Evolutionary conservation across 1,140 invertebrate species (phyloP).

Genomic region (Lasioglossum baleicum): DNA sequence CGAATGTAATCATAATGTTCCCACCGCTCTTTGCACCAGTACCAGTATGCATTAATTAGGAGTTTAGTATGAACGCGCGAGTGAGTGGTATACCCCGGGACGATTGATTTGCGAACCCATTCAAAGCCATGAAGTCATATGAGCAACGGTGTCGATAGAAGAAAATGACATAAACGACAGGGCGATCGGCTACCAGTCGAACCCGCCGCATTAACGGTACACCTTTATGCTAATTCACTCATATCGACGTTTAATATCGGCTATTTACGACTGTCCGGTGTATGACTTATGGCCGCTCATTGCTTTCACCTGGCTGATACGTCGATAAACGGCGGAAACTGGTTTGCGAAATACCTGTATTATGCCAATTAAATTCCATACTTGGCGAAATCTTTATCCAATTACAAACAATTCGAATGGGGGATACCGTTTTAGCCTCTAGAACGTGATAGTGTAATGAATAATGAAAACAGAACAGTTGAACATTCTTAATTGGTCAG

Average conservation of each 20-base stretch:
- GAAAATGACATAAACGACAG: conserved; percentile 73
- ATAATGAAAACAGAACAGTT: background rate
- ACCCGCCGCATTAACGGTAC: conserved; percentile 56
- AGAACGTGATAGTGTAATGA: background rate
- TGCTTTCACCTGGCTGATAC: conserved; percentile 72
- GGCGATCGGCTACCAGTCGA: conserved; percentile 48
- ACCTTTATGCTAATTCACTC: conserved; percentile 75
- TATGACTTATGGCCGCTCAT: conserved; percentile 75
- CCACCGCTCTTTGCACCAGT: background rate
- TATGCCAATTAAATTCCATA: conserved; percentile 5
- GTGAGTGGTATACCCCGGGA: conserved; percentile 36
- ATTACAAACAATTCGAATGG: background rate
- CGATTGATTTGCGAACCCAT: conserved; percentile 74
- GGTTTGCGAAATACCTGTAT: conserved; percentile 25
- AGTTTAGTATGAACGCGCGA: conserved; percentile 21
- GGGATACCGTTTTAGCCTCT: background rate
- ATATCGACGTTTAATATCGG: conserved; percentile 78
- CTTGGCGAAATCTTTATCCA: background rate
- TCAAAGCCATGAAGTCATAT: conserved; percentile 71
- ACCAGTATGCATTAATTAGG: background rate
- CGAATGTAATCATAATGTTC: background rate
- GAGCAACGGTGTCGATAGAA: conserved; percentile 60
- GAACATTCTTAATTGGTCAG: background rate
- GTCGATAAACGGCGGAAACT: conserved; percentile 60
- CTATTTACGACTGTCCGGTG: conserved; percentile 76